Conservation (phyloP, 2,888 invertebrate genomes). For the Scaptodrosophila latifasciaeformis region DNA sequence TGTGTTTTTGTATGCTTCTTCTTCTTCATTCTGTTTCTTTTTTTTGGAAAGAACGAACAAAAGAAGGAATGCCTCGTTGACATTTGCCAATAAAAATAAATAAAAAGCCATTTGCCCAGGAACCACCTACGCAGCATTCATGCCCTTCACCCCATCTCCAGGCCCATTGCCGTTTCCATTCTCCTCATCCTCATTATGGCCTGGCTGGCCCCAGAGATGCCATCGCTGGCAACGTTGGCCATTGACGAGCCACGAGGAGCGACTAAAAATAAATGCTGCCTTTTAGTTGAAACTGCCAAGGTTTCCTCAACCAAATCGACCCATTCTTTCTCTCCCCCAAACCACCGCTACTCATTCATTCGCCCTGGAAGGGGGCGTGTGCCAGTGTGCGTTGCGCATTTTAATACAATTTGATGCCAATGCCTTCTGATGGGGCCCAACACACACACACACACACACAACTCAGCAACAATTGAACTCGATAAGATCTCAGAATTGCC, state of each 20-base stretch:
- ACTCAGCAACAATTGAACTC: constrained; percentile 50
- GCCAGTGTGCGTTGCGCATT: constrained; percentile 57
- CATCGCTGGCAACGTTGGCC: constrained; percentile 3
- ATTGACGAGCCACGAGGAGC: constrained; percentile 27
- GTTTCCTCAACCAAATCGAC: constrained; percentile 13
- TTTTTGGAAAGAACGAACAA: constrained; percentile 35
- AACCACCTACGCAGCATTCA: constrained; percentile 33
- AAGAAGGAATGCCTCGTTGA: constrained; percentile 58
- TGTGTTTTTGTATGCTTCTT: not conserved
- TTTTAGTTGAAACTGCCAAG: constrained; percentile 45
- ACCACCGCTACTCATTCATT: constrained; percentile 40
- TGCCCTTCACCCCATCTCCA: constrained; percentile 1
- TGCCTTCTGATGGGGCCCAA: constrained; percentile 32
- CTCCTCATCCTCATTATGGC: constrained; percentile 2
- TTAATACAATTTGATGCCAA: constrained; percentile 68
- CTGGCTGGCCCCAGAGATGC: constrained; percentile 21
- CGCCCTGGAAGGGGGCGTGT: constrained; percentile 10
- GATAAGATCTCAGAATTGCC: constrained; percentile 43
- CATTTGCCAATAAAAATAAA: constrained; percentile 68
- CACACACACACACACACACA: constrained; percentile 8
- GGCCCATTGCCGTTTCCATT: not conserved
- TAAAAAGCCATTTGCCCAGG: constrained; percentile 54
- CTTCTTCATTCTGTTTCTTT: too few relatives aligned
- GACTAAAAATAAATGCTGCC: constrained; percentile 60
- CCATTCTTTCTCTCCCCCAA: too few relatives aligned